A percentile compares a stretch with the other conserved stretches of the same genome.
Evolutionary conservation across 2,888 invertebrate genomes (phyloP).

Genomic region (Sisyra terminalis): DNA sequence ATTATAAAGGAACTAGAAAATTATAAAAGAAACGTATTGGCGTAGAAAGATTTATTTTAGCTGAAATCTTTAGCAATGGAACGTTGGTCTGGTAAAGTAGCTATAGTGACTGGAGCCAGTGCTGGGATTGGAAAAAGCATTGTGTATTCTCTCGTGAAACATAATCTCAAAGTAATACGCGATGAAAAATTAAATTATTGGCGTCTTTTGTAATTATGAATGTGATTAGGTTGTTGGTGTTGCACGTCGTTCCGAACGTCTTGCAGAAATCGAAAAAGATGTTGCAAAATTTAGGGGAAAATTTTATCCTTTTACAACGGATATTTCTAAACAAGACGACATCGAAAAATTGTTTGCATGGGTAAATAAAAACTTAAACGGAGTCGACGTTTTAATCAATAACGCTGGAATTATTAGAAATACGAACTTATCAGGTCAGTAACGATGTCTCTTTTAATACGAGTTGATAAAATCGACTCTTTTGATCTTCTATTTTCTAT

Average conservation of each 20-base stretch:
- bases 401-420: conserved; percentile 1
- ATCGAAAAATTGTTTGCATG: neutral
- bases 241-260: neutral
- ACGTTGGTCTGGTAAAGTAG: no score
- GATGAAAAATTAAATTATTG: no score
- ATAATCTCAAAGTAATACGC: neutral
- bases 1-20: no score
- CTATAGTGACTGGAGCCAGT: no score
- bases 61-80: no score
- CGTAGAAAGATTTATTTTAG: no score
- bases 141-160: neutral
- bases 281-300: neutral
- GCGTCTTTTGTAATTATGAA: no score
- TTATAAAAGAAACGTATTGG: no score
- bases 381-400: neutral
- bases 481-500: no score
- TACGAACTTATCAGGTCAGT: neutral
- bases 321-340: neutral
- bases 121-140: neutral
- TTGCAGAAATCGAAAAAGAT: neutral
- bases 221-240: neutral
- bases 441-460: no score
- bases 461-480: no score
- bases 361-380: neutral
- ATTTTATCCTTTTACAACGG: neutral